Base-by-base conservation (phyloP, 2,888 invertebrate genomes). In the Oxyteleia sp. region DNA sequence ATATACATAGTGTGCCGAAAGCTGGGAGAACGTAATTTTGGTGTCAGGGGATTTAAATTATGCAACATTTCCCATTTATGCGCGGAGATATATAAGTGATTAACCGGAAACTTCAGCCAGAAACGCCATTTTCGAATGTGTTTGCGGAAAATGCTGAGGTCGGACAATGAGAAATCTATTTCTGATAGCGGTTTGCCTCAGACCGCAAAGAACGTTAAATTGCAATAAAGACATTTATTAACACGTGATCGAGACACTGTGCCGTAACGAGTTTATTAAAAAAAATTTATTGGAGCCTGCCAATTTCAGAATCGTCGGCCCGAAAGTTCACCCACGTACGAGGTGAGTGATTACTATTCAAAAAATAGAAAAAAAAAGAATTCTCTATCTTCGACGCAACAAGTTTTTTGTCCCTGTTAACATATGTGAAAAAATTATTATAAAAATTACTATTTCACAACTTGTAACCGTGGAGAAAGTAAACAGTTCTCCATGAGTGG, bases 161-260 rank as follows among this genome's bases (percentile, higher is more conserved):
- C 47, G 66, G 66, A 86, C 84, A 82, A 79, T 82, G 66, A 79
- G 68, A 85, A 86, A 83, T 86, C 84, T 80, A 83, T 84, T 85
- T 83, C 59, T 69, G 79, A 83, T 80, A 29, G 59, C 43, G 80
- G 80, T 79, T 74, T 32, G 51, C 69, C 53, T 61, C 26, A 57
- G 43, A 66, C 79, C 63, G 59, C 69, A 53, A 51, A 53, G 75
- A 68, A 64, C 64, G 76, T 85, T 84, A 74, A 86, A 85, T 78
- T 64, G 69, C 74, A 57, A 84, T 85, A 79, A 83, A 84, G 76
- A 55, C 76, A 82, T 85, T 85, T 72, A 84, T 85, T 78, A 82
- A 84, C 63, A 82, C 61, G 80, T 45, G 55, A 64, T 75, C 53
- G 32, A 64, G 53, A 57, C 59, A 51, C 41, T 55, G 64, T 43